These are phyloP conservation scores for Montifringilla adamsi DNA, from an alignment of 2,113 vertebrate genomes.

Conservation along the genomic window DNA sequence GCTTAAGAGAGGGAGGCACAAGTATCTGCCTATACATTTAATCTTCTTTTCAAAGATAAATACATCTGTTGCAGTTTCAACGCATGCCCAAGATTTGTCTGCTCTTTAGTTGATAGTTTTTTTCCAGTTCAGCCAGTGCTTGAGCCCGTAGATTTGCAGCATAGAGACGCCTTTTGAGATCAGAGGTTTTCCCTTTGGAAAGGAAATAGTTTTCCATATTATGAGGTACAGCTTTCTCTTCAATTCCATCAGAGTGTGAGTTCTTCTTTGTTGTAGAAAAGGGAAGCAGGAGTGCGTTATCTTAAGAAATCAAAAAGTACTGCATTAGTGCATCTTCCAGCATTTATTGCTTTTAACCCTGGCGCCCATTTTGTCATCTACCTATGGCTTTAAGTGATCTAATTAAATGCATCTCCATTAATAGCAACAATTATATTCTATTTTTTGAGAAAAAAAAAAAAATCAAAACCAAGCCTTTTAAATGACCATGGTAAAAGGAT, in stretches of 20 bases:
- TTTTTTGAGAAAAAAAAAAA: neutral
- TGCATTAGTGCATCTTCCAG: neutral
- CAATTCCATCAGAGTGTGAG: conserved; percentile 82
- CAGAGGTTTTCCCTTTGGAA: conserved; percentile 50
- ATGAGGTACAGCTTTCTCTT: conserved; percentile 75
- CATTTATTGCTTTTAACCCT: neutral
- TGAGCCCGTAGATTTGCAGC: conserved; percentile 78
- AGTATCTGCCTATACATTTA: neutral
- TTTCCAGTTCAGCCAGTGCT: conserved; percentile 80
- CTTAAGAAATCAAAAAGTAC: conserved; percentile 61
- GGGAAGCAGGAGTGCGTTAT: conserved; percentile 54
- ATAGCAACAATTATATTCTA: neutral
- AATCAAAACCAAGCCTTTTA: neutral
- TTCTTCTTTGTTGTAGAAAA: conserved; percentile 81
- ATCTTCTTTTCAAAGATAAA: neutral
- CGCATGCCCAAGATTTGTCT: conserved; percentile 88
- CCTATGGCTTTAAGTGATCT: neutral
- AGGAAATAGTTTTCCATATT: conserved; percentile 37
- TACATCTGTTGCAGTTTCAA: conserved; percentile 19
- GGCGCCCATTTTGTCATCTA: neutral
- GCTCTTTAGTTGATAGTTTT: conserved; percentile 81
- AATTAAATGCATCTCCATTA: neutral
- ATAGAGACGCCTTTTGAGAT: conserved; percentile 80
- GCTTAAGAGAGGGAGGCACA: neutral
- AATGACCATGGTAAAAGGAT: neutral